Conservation (phyloP, 2,113 vertebrate species). For the Stigmatopora nigra region DNA sequence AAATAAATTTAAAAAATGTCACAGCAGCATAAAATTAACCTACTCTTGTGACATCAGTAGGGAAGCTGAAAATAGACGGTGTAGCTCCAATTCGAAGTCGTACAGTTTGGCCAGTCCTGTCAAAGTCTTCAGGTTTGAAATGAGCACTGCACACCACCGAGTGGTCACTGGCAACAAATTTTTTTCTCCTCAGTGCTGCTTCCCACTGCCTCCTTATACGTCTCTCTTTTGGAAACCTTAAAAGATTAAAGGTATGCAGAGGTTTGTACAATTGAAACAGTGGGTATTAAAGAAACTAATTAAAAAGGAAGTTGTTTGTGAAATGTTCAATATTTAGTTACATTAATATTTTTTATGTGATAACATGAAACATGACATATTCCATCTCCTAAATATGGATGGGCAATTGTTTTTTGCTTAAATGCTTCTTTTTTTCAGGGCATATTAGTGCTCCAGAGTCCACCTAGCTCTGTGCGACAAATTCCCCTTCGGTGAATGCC, state of each 20-base stretch:
- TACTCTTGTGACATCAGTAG: conserved; percentile 12
- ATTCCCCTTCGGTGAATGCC: too few relatives aligned
- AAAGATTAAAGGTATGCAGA: not conserved
- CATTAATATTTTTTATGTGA: too few relatives aligned
- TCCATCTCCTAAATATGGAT: too few relatives aligned
- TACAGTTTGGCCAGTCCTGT: conserved; percentile 34
- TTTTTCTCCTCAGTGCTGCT: conserved; percentile 4
- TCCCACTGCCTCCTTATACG: conserved; percentile 29
- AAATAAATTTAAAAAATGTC: not conserved
- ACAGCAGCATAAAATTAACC: not conserved
- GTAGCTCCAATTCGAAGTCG: conserved; percentile 23
- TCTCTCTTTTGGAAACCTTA: conserved; percentile 29
- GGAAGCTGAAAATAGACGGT: conserved; percentile 7
- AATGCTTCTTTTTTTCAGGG: too few relatives aligned
- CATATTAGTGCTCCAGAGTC: too few relatives aligned
- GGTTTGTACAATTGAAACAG: too few relatives aligned
- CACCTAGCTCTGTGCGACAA: too few relatives aligned
- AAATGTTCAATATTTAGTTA: too few relatives aligned
- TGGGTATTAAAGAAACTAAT: too few relatives aligned
- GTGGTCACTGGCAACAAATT: not conserved
- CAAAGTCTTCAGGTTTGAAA: conserved; percentile 28
- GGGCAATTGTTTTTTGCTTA: too few relatives aligned
- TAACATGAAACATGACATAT: too few relatives aligned
- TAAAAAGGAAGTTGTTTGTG: too few relatives aligned
- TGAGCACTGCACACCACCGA: conserved; percentile 30